Conservation (phyloP, 2,797 vertebrate genomes). For the Cyclura pinguis region DNA sequence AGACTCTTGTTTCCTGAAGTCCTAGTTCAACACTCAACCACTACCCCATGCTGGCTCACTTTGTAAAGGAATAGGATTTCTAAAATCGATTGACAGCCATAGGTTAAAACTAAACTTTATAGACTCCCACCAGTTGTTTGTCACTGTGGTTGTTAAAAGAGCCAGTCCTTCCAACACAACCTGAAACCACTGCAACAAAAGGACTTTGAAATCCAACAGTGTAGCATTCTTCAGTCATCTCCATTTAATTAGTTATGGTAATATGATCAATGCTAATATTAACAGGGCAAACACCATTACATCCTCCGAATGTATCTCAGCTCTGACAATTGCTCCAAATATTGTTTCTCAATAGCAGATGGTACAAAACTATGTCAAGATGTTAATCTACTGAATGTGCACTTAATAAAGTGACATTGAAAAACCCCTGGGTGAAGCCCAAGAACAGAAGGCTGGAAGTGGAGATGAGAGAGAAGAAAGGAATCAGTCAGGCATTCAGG, state of each 20-base stretch:
- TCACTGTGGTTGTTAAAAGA: neutral
- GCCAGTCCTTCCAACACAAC: neutral
- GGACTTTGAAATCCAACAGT: neutral
- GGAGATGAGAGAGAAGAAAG: slow-evolving; percentile 10
- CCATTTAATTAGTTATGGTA: slow-evolving; percentile 19
- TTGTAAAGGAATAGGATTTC: neutral
- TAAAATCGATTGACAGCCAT: neutral
- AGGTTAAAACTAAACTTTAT: neutral
- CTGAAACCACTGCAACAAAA: neutral
- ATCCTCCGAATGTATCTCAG: slow-evolving; percentile 1
- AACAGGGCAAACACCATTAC: neutral
- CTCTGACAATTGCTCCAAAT: slow-evolving; percentile 27
- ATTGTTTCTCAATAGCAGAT: slow-evolving; percentile 48
- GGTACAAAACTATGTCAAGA: slow-evolving; percentile 44
- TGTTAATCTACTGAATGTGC: slow-evolving; percentile 41
- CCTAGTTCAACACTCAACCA: too few relatives aligned
- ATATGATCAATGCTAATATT: neutral
- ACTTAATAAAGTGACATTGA: slow-evolving; percentile 46
- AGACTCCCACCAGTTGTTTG: neutral
- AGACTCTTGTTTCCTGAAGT: too few relatives aligned
- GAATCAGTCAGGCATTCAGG: slow-evolving; percentile 29
- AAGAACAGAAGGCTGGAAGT: slow-evolving; percentile 26
- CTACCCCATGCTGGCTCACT: too few relatives aligned
- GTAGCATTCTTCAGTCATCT: neutral
- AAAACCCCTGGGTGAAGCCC: slow-evolving; percentile 33